Percentiles rank a stretch among this genome's conserved stretches.
Evolutionary conservation across 2,797 vertebrate species (phyloP).

Genomic region (Crenichthys baileyi): DNA sequence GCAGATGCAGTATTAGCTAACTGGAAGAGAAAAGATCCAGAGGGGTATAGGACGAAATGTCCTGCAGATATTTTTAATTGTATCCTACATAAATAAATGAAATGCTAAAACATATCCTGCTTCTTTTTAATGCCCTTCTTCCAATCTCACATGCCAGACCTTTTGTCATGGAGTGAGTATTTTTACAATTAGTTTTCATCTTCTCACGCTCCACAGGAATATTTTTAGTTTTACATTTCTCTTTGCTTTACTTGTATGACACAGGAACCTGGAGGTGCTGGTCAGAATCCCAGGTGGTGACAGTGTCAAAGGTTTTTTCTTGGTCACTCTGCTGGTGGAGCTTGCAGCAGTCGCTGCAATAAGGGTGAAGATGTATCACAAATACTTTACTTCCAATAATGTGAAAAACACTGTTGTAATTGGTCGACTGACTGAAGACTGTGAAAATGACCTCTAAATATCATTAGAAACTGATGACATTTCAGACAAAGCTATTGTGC

Average conservation of each 20-base stretch:
- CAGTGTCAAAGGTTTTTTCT: slow-evolving; percentile 86
- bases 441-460: background rate
- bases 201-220: background rate
- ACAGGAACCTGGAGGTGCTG: slow-evolving; percentile 90
- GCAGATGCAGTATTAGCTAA: slow-evolving; percentile 89
- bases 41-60: slow-evolving; percentile 75
- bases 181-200: background rate
- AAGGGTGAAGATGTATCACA: too few species aligned
- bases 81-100: background rate
- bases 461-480: background rate
- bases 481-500: slow-evolving; percentile 1
- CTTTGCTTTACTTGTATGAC: background rate
- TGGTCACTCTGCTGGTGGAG: slow-evolving; percentile 91
- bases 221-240: background rate
- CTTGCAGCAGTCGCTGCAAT: slow-evolving; percentile 87
- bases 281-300: slow-evolving; percentile 87
- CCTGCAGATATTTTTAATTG: slow-evolving; percentile 12
- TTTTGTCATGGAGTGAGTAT: slow-evolving; percentile 88
- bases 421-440: slow-evolving; percentile 3
- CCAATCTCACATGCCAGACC: slow-evolving; percentile 69
- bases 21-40: slow-evolving; percentile 87
- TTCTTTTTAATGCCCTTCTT: slow-evolving; percentile 36
- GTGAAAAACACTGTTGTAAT: background rate
- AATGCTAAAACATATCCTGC: background rate
- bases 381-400: background rate